Evolutionary conservation across 2,888 invertebrate species (phyloP), one percentile per base, ranked within the genome.

Genomic region (Hedya salicella): DNA sequence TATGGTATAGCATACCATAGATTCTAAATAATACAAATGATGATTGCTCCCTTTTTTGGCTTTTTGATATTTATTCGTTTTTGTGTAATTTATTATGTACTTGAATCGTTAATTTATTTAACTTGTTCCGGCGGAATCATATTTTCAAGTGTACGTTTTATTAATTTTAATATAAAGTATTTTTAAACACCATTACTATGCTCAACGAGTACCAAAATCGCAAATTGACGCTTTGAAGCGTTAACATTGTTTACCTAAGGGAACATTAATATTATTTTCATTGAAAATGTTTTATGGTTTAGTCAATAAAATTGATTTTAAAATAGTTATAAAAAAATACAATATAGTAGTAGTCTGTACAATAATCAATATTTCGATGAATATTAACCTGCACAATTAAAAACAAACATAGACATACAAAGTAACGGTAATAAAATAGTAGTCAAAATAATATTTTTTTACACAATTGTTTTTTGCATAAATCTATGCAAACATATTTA

Each of bases 141-240:
- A 54, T 25, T 42, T 54, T 40, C 25, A 40, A 14, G 5, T 21
- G 21, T 14, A 1, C 21, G 5, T 25, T 40, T 21, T 11, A 54
- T 17, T 25, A 0, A 19, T 32, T 1, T 9, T 19, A 2, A 14
- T 13, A 42, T 9, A 11, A 53, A 21, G 9, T 39, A 4, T 3
- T 39, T 25, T 16, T 14, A 14, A 42, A 11, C 25, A 13, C 5
- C 5, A 42, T 54, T 42, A 54, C 14, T 54, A 54, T 42, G 14
- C 40, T 14, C n/a, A 25, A 16, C 54, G 40, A 13, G 21, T 54
- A 14, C 54, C 4, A 40, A 54, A 54, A 21, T 9, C 36, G 0
- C 40, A 40, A 54, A 40, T 14, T 54, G 21, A 54, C 9, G 25
- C 40, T 3, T 39, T 21, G n/a, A 57, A n/a, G 36, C 32, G 36